Conservation (phyloP, 2,797 vertebrate species). For the Morelia viridis region DNA sequence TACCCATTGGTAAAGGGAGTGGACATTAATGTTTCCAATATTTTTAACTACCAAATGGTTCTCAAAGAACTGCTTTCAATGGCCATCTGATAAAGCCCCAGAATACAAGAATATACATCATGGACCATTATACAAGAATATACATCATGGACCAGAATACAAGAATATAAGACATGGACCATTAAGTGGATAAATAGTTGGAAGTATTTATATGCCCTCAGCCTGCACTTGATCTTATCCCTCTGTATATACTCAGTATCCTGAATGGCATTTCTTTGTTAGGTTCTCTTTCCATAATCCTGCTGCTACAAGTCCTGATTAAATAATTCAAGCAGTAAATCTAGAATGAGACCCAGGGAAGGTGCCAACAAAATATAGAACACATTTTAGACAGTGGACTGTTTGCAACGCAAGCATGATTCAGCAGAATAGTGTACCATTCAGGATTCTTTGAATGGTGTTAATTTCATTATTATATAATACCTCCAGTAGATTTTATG, state of each 20-base stretch:
- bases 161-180: background rate
- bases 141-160: too few relatives aligned
- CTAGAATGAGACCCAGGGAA: background rate
- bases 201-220: background rate
- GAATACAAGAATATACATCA: background rate
- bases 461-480: background rate
- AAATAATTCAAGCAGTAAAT: background rate
- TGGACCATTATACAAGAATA: too few relatives aligned
- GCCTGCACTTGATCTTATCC: background rate
- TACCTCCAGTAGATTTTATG: background rate
- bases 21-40: background rate
- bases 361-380: background rate
- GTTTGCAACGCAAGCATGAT: background rate
- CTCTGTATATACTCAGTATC: background rate
- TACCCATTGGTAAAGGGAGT: background rate
- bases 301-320: background rate
- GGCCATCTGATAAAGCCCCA: background rate
- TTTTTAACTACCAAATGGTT: background rate
- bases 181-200: background rate
- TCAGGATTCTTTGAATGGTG: background rate
- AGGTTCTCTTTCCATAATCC: background rate
- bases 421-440: background rate
- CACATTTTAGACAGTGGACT: constrained; percentile 2
- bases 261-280: background rate
- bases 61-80: background rate